These are phyloP conservation scores for Choristoneura rosaceana DNA, from an alignment of 2,888 invertebrate species.

Conservation along the genomic window DNA sequence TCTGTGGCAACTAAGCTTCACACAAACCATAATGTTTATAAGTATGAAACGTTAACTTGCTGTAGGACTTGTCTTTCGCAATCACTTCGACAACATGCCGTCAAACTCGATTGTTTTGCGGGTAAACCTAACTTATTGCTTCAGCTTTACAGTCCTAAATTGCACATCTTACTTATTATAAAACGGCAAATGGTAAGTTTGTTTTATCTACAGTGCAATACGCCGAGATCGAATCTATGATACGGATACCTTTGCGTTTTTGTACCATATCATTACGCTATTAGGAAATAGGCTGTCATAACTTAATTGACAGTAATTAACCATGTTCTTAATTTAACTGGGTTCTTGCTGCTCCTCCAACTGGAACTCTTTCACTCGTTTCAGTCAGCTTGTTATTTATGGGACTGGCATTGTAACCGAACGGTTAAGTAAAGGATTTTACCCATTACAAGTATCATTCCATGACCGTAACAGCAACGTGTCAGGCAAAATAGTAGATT, in stretches of 20 bases:
- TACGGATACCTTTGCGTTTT: conserved; percentile 45
- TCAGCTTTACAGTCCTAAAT: conserved; percentile 52
- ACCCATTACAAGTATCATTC: too few species aligned
- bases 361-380: not conserved
- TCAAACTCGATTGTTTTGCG: conserved; percentile 19
- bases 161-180: conserved; percentile 44
- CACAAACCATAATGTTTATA: conserved; percentile 78
- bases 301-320: conserved; percentile 34
- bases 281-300: conserved; percentile 35
- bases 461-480: too few species aligned
- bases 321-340: conserved; percentile 8
- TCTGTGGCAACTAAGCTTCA: conserved; percentile 75
- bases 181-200: conserved; percentile 58
- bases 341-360: not conserved
- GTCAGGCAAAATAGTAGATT: too few species aligned
- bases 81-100: conserved; percentile 47
- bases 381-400: not conserved
- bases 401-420: too few species aligned
- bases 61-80: conserved; percentile 72
- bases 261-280: conserved; percentile 28
- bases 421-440: too few species aligned
- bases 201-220: conserved; percentile 65
- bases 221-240: conserved; percentile 63
- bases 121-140: conserved; percentile 46
- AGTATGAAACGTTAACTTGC: conserved; percentile 77